These are phyloP conservation scores for Dicerorhinus sumatrensis DNA, from an alignment of 2,113 vertebrate genomes.

Conservation along the genomic window DNA sequence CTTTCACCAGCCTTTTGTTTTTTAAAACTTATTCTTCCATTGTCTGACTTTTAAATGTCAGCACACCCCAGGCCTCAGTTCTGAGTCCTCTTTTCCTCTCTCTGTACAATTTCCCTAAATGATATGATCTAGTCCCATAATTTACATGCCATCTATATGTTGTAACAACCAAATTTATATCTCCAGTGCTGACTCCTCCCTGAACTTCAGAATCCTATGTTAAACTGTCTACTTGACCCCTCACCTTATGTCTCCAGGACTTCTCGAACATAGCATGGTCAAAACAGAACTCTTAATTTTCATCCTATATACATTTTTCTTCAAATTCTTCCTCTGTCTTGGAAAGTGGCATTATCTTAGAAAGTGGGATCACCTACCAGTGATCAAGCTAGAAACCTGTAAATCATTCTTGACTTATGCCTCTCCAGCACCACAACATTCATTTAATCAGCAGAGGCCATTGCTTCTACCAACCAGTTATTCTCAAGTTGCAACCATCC, in stretches of 20 bases:
- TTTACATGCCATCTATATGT: neutral
- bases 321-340: neutral
- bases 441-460: neutral
- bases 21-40: neutral
- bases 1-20: neutral
- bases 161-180: neutral
- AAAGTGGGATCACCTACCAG: neutral
- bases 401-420: neutral
- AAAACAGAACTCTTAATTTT: neutral
- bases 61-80: neutral
- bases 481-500: neutral
- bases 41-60: neutral
- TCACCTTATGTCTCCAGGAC: neutral
- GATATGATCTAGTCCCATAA: neutral
- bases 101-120: neutral
- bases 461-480: neutral
- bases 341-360: neutral
- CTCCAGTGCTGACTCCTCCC: neutral
- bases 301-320: neutral
- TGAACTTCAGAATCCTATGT: neutral
- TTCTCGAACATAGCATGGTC: neutral
- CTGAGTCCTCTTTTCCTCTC: neutral
- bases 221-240: neutral
- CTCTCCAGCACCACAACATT: neutral
- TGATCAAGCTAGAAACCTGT: neutral